Conservation (phyloP, 2,888 invertebrate genomes). For the Lepidocyrtoides sp. region DNA sequence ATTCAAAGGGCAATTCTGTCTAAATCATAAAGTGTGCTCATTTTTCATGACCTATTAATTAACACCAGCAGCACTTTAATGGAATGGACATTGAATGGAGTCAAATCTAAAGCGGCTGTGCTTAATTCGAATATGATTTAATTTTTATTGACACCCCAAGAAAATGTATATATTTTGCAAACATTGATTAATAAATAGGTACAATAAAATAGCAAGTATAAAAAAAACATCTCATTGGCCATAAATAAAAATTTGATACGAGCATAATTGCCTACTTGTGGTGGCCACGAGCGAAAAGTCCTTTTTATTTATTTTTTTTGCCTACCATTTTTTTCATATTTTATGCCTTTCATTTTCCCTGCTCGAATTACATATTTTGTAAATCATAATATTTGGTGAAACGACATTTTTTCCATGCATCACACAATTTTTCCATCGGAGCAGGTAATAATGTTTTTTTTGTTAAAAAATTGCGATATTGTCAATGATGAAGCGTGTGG, state of each 20-base stretch:
- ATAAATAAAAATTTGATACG: constrained; percentile 41
- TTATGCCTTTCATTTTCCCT: constrained; percentile 33
- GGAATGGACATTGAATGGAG: no score
- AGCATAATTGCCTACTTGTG: constrained; percentile 25
- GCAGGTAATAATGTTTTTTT: constrained; percentile 50
- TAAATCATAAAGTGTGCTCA: no score
- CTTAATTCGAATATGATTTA: no score
- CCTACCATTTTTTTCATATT: constrained; percentile 28
- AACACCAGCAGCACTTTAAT: no score
- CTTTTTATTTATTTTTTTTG: constrained; percentile 17
- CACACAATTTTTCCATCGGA: constrained; percentile 71
- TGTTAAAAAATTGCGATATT: constrained; percentile 54
- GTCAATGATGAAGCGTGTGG: constrained; percentile 65
- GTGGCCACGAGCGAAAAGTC: background rate
- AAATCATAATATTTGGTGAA: constrained; percentile 51
- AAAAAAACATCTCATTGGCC: background rate
- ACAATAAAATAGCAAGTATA: no score
- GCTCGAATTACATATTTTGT: constrained; percentile 63
- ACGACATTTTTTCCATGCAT: constrained; percentile 62
- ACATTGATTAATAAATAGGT: no score
- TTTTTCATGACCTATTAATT: no score
- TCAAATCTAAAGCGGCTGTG: no score
- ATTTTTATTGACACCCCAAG: no score
- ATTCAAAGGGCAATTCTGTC: no score
- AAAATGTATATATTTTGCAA: no score